Conservation (phyloP, 2,797 vertebrate species). For the Miopithecus talapoin region DNA sequence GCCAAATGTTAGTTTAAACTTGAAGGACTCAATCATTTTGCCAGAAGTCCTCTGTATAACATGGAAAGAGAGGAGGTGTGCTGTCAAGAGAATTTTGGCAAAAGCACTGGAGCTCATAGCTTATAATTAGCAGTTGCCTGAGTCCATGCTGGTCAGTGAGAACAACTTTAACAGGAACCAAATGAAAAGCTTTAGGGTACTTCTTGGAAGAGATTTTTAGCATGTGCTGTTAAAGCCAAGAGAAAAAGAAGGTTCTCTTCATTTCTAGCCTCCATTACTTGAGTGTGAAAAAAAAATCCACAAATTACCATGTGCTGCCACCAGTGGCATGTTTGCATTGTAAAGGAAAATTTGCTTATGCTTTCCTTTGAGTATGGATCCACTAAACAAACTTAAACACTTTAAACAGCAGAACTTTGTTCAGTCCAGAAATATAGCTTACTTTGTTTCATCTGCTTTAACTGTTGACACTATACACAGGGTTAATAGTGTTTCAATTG, state of each 20-base stretch:
- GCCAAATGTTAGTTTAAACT: conserved; percentile 73
- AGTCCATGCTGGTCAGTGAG: conserved; percentile 78
- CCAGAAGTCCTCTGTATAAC: conserved; percentile 77
- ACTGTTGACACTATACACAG: conserved; percentile 86
- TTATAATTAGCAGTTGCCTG: conserved; percentile 81
- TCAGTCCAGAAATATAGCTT: conserved; percentile 86
- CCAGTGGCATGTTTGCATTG: conserved; percentile 73
- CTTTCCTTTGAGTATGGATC: conserved; percentile 79
- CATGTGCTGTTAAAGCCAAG: conserved; percentile 80
- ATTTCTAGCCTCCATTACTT: conserved; percentile 77
- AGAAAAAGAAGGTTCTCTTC: conserved; percentile 76
- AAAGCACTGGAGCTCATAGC: conserved; percentile 82
- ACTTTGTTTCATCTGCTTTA: conserved; percentile 84
- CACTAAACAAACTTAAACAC: conserved; percentile 82
- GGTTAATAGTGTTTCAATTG: conserved; percentile 85
- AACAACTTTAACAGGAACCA: conserved; percentile 81
- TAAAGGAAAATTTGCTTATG: conserved; percentile 80
- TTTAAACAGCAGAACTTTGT: conserved; percentile 83
- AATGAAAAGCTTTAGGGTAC: conserved; percentile 81
- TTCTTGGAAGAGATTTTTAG: conserved; percentile 74
- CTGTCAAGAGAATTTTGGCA: conserved; percentile 80
- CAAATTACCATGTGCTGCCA: conserved; percentile 75
- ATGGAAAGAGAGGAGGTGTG: conserved; percentile 73
- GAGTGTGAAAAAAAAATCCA: conserved; percentile 79
- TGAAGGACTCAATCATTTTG: conserved; percentile 76